A percentile compares a stretch with the other conserved stretches of the same genome.
Evolutionary conservation across 2,113 vertebrate species (phyloP).

Genomic region (Sebastes schlegelii): DNA sequence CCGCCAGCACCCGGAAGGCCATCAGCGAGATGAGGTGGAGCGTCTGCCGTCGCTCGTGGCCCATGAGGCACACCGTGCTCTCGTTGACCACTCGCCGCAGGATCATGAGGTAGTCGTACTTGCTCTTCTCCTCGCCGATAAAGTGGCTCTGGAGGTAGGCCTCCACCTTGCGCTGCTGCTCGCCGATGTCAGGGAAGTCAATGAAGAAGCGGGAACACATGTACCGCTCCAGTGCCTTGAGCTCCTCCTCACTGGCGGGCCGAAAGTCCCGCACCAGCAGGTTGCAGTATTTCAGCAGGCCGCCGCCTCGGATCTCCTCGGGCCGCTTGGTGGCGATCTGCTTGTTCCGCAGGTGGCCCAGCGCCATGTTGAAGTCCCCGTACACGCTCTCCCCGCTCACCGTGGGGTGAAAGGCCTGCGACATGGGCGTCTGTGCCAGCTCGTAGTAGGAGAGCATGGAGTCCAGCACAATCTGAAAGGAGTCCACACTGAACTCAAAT

Average conservation of each 20-base stretch:
- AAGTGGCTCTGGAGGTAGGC: slow-evolving; percentile 98
- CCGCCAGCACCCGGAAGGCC: slow-evolving; percentile 92
- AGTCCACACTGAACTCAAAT: slow-evolving; percentile 99
- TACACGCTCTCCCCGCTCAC: slow-evolving; percentile 95
- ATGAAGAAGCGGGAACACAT: slow-evolving; percentile 99
- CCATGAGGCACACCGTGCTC: slow-evolving; percentile 99
- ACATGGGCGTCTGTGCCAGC: slow-evolving; percentile 86
- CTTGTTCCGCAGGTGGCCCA: slow-evolving; percentile 92
- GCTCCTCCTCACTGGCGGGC: slow-evolving; percentile 90
- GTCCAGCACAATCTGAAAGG: slow-evolving; percentile 98
- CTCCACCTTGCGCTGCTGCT: slow-evolving; percentile 96
- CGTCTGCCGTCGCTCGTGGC: slow-evolving; percentile 95
- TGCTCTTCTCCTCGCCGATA: slow-evolving; percentile 93
- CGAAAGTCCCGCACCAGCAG: slow-evolving; percentile 94
- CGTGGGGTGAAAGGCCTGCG: slow-evolving; percentile 87
- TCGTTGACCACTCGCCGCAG: slow-evolving; percentile 94
- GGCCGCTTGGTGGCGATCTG: slow-evolving; percentile 96
- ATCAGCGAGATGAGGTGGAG: slow-evolving; percentile 95
- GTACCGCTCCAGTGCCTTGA: slow-evolving; percentile 95
- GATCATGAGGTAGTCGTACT: slow-evolving; percentile 98
- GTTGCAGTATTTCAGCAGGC: slow-evolving; percentile 97
- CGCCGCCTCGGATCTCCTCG: slow-evolving; percentile 96
- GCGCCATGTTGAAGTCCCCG: slow-evolving; percentile 90
- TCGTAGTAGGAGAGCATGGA: slow-evolving; percentile 92
- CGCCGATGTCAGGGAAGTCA: slow-evolving; percentile 96